These are phyloP conservation scores for Machimus rusticus DNA, from an alignment of 2,888 invertebrate species.

Conservation along the genomic window DNA sequence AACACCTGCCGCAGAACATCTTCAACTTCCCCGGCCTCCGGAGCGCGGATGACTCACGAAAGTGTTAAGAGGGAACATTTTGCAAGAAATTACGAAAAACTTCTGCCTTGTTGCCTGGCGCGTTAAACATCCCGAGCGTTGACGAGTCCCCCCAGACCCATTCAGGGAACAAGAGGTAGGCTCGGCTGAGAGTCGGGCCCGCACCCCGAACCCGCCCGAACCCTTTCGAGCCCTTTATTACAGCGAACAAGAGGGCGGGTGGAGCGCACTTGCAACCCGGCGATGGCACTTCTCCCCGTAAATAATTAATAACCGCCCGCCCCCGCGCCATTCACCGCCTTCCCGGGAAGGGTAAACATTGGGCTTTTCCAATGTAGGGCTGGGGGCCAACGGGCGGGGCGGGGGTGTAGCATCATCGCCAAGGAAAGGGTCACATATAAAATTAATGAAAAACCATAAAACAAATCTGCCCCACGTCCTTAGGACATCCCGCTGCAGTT, in stretches of 20 bases:
- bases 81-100: constrained; percentile 28
- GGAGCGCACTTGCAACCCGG: constrained; percentile 26
- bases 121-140: background rate
- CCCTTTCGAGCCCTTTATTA: constrained; percentile 29
- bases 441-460: constrained; percentile 44
- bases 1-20: constrained; percentile 57
- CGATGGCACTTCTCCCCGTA: constrained; percentile 30
- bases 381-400: too few relatives aligned
- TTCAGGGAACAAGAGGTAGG: constrained; percentile 15
- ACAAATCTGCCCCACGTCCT: constrained; percentile 41
- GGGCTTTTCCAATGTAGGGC: constrained; percentile 34
- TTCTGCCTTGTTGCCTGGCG: constrained; percentile 12
- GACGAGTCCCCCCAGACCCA: constrained; percentile 38
- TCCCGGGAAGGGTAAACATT: constrained; percentile 22
- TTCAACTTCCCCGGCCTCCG: background rate
- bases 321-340: background rate
- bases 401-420: background rate
- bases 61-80: constrained; percentile 23
- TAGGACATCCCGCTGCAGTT: constrained; percentile 37
- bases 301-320: constrained; percentile 36
- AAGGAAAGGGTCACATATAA: constrained; percentile 36
- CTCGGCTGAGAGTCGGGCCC: background rate
- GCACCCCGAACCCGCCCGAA: background rate
- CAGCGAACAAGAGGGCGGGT: background rate
- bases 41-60: background rate